phyloP scores from a whole-genome alignment of 1,140 invertebrate genomes.

The Drosophila melanogaster region DNA sequence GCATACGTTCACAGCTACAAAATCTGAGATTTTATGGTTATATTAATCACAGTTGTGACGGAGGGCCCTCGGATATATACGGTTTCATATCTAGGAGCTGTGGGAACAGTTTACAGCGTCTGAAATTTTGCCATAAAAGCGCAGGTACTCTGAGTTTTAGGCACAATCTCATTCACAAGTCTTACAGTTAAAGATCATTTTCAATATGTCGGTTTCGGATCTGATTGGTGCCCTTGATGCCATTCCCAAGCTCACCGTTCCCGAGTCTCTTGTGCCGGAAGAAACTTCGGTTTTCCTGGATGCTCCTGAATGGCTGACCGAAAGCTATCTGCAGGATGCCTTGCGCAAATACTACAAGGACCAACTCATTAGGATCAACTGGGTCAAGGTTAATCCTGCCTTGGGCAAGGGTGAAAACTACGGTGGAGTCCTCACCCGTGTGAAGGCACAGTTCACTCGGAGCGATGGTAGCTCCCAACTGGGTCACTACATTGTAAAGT shows the following conservation, averaged over 20 bases:
- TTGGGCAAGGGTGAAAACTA: conserved; percentile 81
- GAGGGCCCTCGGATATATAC: conserved; percentile 4
- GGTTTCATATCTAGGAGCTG: conserved; percentile 4
- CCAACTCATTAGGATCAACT: conserved; percentile 44
- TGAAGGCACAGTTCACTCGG: conserved; percentile 49
- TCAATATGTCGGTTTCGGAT: conserved; percentile 69
- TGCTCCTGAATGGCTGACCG: conserved; percentile 72
- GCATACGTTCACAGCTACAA: conserved; percentile 15
- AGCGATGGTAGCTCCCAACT: conserved; percentile 34
- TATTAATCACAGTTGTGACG: conserved; percentile 55
- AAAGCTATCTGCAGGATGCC: conserved; percentile 57
- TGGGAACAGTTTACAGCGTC: conserved; percentile 21
- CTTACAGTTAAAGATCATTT: conserved; percentile 13
- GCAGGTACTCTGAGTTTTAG: neutral
- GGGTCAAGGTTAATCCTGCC: conserved; percentile 61
- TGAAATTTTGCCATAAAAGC: conserved; percentile 47
- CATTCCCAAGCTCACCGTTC: conserved; percentile 43
- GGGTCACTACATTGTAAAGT: conserved; percentile 72
- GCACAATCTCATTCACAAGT: conserved; percentile 21
- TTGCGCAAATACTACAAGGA: conserved; percentile 63
- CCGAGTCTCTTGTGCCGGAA: neutral
- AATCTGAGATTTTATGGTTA: conserved; percentile 8
- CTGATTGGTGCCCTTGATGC: conserved; percentile 61
- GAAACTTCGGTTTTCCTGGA: conserved; percentile 25
- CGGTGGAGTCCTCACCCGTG: conserved; percentile 69